Conservation (phyloP, 2,888 invertebrate genomes). For the Lissonota sp. region DNA sequence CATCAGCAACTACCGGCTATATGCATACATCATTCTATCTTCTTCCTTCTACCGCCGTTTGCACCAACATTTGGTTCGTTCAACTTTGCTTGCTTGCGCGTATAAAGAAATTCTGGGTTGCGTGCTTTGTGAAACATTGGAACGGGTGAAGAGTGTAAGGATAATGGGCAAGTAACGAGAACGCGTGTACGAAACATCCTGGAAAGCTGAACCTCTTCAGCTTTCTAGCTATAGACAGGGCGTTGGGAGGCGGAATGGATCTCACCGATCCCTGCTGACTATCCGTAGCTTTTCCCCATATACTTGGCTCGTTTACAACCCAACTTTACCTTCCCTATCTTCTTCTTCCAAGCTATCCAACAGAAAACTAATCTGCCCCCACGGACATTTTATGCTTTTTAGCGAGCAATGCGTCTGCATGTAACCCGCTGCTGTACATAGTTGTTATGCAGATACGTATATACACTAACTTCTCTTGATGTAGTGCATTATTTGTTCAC, state of each 20-base stretch:
- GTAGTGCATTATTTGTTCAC: neutral
- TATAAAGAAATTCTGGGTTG: neutral
- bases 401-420: neutral
- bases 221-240: constrained; percentile 11
- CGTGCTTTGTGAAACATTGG: neutral
- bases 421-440: neutral
- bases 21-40: constrained; percentile 41
- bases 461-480: constrained; percentile 13
- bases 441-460: neutral
- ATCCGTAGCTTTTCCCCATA: constrained; percentile 9
- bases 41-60: constrained; percentile 22
- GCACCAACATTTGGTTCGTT: constrained; percentile 23
- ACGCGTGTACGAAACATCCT: constrained; percentile 58
- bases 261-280: constrained; percentile 1
- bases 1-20: constrained; percentile 46
- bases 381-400: constrained; percentile 46
- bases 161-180: constrained; percentile 59
- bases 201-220: constrained; percentile 33
- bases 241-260: constrained; percentile 3
- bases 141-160: constrained; percentile 27
- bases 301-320: constrained; percentile 40
- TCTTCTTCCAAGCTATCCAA: neutral
- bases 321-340: constrained; percentile 21
- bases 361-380: constrained; percentile 50
- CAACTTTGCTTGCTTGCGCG: constrained; percentile 28